These are phyloP conservation scores for Penaeus indicus DNA, from an alignment of 1,140 invertebrate genomes.

Conservation along the genomic window DNA sequence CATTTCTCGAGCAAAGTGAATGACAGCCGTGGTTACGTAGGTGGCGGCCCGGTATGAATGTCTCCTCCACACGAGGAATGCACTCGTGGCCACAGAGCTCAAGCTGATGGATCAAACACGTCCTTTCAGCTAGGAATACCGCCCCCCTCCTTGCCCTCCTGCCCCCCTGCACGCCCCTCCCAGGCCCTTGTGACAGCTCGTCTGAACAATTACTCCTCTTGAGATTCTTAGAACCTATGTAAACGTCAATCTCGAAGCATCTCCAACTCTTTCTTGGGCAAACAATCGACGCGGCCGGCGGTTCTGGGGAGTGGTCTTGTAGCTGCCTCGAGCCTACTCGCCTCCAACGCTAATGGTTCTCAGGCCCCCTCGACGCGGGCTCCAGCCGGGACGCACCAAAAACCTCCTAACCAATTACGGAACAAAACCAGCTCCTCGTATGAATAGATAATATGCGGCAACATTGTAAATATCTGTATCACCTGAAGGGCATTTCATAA, in stretches of 20 bases:
- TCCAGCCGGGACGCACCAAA: constrained; percentile 48
- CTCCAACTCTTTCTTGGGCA: constrained; percentile 61
- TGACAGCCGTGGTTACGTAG: constrained; percentile 40
- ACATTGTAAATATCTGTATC: constrained; percentile 63
- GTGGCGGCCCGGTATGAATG: constrained; percentile 43
- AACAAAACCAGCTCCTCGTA: constrained; percentile 47
- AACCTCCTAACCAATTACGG: constrained; percentile 58
- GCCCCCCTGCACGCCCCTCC: constrained; percentile 25
- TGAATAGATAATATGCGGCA: constrained; percentile 59
- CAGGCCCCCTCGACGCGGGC: constrained; percentile 34
- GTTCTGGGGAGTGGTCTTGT: constrained; percentile 58
- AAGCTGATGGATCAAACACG: constrained; percentile 53
- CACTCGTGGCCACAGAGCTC: constrained; percentile 36
- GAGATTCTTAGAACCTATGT: constrained; percentile 61
- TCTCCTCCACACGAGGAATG: constrained; percentile 45
- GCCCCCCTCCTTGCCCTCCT: too few species aligned
- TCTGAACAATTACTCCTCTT: constrained; percentile 54
- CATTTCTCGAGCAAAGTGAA: background rate
- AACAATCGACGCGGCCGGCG: constrained; percentile 58
- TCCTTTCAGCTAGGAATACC: too few species aligned
- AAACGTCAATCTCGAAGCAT: constrained; percentile 61
- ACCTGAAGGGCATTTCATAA: constrained; percentile 54
- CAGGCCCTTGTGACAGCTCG: constrained; percentile 51
- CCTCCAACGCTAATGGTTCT: constrained; percentile 52
- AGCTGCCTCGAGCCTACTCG: constrained; percentile 53